Evolutionary conservation across 2,888 invertebrate species (phyloP).

Genomic region (Lapara coniferarum): DNA sequence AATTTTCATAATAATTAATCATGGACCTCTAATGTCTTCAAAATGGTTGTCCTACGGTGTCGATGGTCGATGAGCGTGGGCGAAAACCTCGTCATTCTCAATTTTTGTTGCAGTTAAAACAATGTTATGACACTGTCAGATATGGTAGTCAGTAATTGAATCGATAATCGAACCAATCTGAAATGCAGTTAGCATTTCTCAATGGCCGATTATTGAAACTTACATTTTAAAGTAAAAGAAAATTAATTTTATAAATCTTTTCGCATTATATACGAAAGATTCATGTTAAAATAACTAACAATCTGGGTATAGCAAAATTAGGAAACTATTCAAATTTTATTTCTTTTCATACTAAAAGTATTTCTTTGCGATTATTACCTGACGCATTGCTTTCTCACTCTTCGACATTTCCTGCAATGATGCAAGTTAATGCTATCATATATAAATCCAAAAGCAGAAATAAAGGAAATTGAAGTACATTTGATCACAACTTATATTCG

Average conservation of each 20-base stretch:
- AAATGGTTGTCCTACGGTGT: slow-evolving; percentile 38
- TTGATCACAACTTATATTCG: slow-evolving; percentile 1
- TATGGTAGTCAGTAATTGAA: no score
- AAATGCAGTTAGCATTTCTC: no score
- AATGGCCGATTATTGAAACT: no score
- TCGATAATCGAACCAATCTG: no score
- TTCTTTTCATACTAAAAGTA: not conserved
- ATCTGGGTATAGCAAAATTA: not conserved
- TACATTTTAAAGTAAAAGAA: no score
- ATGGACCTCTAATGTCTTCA: slow-evolving; percentile 46
- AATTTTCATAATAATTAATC: slow-evolving; percentile 54
- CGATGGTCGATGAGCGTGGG: slow-evolving; percentile 37
- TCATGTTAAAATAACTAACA: not conserved
- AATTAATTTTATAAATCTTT: no score
- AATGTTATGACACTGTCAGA: slow-evolving; percentile 17
- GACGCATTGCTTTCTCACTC: not conserved
- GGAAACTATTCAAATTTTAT: not conserved
- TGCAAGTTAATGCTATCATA: not conserved
- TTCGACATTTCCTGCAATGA: not conserved
- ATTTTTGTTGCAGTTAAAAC: slow-evolving; percentile 47
- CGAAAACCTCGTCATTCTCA: slow-evolving; percentile 32
- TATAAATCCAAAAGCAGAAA: not conserved
- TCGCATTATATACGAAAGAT: no score
- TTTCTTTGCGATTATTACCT: not conserved
- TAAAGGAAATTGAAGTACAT: slow-evolving; percentile 15